A percentile compares a stretch with the other conserved stretches of the same genome.
These are phyloP conservation scores for Hyles lineata DNA, from an alignment of 2,888 invertebrate genomes.

Conservation along the genomic window DNA sequence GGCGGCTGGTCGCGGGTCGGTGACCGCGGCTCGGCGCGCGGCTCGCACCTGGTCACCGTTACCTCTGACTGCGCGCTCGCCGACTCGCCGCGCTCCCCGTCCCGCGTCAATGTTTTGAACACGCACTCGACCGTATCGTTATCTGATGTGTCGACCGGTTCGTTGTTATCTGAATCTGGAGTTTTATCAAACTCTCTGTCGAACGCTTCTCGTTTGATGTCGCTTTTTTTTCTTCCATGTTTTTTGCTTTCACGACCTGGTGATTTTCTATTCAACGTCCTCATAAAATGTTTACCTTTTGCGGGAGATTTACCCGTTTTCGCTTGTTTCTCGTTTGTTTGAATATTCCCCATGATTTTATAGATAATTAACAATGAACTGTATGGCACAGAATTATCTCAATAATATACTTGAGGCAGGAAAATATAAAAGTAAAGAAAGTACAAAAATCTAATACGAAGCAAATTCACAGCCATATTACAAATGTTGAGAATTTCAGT, in stretches of 20 bases:
- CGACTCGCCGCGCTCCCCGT: conserved; percentile 62
- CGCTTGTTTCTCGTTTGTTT: conserved; percentile 79
- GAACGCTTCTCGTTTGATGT: conserved; percentile 66
- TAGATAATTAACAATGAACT: conserved; percentile 27
- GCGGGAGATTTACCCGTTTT: conserved; percentile 84
- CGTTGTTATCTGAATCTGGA: conserved; percentile 79
- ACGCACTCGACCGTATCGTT: conserved; percentile 80
- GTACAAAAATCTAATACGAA: conserved; percentile 45
- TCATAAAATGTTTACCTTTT: conserved; percentile 84
- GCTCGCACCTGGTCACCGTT: conserved; percentile 78
- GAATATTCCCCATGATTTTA: conserved; percentile 82
- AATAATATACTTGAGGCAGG: conserved; percentile 26
- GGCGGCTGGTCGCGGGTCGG: conserved; percentile 74
- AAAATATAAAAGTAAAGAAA: conserved; percentile 32
- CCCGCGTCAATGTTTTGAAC: conserved; percentile 65
- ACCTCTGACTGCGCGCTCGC: conserved; percentile 73
- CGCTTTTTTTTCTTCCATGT: conserved; percentile 73
- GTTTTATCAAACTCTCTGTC: conserved; percentile 78
- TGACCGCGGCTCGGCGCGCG: conserved; percentile 67
- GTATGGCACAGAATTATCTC: conserved; percentile 22
- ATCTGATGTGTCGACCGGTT: conserved; percentile 76
- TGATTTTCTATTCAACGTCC: conserved; percentile 77
- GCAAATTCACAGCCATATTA: conserved; percentile 63
- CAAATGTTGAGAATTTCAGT: conserved; percentile 37
- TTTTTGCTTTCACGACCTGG: conserved; percentile 75